Conservation (phyloP, 2,113 vertebrate species). For the Siphamia tubifer region DNA sequence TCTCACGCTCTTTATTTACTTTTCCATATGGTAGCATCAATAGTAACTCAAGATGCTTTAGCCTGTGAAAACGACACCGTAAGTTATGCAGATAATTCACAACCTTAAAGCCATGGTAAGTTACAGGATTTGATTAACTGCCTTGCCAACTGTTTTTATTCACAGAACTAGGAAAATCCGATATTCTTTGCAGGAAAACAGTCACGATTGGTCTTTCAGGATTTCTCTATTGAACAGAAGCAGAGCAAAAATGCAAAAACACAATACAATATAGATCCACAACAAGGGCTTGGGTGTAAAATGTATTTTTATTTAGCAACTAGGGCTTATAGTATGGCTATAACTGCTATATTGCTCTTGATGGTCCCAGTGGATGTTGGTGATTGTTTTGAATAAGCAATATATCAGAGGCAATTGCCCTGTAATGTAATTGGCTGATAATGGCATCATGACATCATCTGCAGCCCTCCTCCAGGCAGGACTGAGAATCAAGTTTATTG, state of each 20-base stretch:
- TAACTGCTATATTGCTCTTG: neutral
- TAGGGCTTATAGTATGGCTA: constrained; percentile 10
- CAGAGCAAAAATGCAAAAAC: constrained; percentile 1
- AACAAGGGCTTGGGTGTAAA: constrained; percentile 25
- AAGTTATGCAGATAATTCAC: constrained; percentile 44
- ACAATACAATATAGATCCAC: constrained; percentile 17
- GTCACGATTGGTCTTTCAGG: neutral
- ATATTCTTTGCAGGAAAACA: constrained; percentile 18
- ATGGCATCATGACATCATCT: constrained; percentile 69
- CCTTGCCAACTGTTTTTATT: constrained; percentile 29
- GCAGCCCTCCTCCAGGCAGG: constrained; percentile 27
- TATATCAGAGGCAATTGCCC: constrained; percentile 67
- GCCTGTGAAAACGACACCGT: constrained; percentile 22
- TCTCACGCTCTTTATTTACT: constrained; percentile 42
- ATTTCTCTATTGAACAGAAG: constrained; percentile 16
- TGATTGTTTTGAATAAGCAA: constrained; percentile 68
- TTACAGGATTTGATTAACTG: constrained; percentile 37
- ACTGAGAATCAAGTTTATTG: constrained; percentile 48
- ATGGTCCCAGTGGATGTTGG: constrained; percentile 48
- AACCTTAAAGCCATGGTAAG: constrained; percentile 7
- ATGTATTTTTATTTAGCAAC: constrained; percentile 36
- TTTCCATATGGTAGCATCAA: constrained; percentile 27
- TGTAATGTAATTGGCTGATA: constrained; percentile 73
- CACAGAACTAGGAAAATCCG: neutral
- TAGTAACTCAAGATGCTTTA: constrained; percentile 52